A percentile compares a stretch with the other conserved stretches of the same genome.
Conservation (phyloP, 2,113 vertebrate genomes). For the Ictidomys tridecemlineatus region DNA sequence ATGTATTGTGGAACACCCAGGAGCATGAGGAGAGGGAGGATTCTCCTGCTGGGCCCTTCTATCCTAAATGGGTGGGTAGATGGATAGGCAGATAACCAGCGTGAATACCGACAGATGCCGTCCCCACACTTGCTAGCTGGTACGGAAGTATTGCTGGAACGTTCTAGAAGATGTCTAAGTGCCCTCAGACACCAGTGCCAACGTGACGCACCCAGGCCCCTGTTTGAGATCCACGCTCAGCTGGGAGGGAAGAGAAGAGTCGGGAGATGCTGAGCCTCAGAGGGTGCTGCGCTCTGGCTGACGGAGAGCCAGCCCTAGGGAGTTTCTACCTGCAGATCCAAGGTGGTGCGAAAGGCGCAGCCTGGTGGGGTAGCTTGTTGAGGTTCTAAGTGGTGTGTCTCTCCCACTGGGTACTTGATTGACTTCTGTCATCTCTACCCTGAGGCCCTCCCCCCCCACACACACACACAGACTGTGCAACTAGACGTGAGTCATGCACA, state of each 20-base stretch:
- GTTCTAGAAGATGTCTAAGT: not conserved
- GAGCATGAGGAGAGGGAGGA: not conserved
- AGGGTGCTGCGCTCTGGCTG: not conserved
- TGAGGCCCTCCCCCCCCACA: not conserved
- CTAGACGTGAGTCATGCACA: constrained; percentile 48
- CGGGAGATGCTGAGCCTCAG: not conserved
- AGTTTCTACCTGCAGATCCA: not conserved
- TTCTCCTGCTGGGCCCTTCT: not conserved
- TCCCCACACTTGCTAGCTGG: not conserved
- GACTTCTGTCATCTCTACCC: constrained; percentile 43
- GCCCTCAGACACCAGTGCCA: not conserved
- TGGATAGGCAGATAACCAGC: not conserved
- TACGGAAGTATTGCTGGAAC: not conserved
- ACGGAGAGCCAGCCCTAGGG: not conserved
- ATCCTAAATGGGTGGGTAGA: not conserved
- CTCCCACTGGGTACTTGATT: not conserved
- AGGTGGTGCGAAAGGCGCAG: too few species aligned
- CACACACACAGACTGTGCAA: not conserved
- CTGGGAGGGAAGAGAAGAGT: not conserved
- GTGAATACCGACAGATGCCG: not conserved
- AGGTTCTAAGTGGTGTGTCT: not conserved
- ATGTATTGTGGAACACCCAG: not conserved
- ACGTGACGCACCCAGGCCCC: not conserved
- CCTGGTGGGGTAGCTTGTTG: rapidly evolving
- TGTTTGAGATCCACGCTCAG: not conserved